These are phyloP conservation scores for Dendrocincla tyrannina DNA, from an alignment of 2,797 vertebrate genomes.

Conservation along the genomic window DNA sequence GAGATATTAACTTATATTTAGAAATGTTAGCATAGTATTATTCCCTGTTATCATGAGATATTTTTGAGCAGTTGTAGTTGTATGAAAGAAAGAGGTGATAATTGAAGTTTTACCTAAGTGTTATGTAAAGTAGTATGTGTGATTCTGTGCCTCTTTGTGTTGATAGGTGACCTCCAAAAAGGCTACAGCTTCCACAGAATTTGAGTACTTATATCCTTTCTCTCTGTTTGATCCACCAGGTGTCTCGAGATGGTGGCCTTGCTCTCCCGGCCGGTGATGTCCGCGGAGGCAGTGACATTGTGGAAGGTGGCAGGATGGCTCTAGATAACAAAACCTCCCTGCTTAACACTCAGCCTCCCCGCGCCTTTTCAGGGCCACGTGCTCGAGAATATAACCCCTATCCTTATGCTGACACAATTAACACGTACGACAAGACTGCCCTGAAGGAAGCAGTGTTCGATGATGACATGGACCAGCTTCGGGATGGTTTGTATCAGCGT, in stretches of 20 bases:
- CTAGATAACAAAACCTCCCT: constrained; percentile 97
- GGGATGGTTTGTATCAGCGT: constrained; percentile 85
- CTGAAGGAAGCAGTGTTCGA: constrained; percentile 97
- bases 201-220: neutral
- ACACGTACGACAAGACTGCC: constrained; percentile 92
- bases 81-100: neutral
- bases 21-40: neutral
- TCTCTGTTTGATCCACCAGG: constrained; percentile 68
- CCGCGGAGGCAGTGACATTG: constrained; percentile 83
- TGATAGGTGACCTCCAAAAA: neutral
- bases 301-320: constrained; percentile 91
- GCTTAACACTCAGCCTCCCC: constrained; percentile 93
- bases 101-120: neutral
- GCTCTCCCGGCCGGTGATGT: constrained; percentile 84
- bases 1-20: neutral
- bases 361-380: constrained; percentile 89
- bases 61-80: neutral
- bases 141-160: neutral
- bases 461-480: constrained; percentile 96
- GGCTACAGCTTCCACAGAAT: neutral
- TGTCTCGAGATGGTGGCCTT: constrained; percentile 85
- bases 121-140: rapidly evolving
- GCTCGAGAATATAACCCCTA: constrained; percentile 90
- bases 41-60: neutral
- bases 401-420: constrained; percentile 89